These are phyloP conservation scores for Tribolium madens DNA, from an alignment of 1,140 invertebrate genomes.

Conservation along the genomic window DNA sequence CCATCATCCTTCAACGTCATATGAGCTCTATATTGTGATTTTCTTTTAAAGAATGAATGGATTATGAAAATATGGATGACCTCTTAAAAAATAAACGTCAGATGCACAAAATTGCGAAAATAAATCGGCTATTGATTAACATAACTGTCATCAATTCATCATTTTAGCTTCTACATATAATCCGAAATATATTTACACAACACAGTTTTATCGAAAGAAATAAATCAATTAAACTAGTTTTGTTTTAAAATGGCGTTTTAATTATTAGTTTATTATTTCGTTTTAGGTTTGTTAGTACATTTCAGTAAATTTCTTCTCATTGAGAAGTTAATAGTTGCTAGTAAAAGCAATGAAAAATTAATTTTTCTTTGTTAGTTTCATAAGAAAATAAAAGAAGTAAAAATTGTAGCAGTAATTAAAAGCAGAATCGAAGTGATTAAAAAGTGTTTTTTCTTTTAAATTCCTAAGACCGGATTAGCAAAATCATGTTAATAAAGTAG, in stretches of 20 bases:
- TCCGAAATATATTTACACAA: not conserved
- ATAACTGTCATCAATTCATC: not conserved
- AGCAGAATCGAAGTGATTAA: no score
- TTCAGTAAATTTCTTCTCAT: no score
- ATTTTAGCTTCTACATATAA: not conserved
- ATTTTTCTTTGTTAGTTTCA: no score
- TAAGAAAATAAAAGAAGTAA: no score
- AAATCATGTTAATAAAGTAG: no score
- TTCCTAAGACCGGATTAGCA: no score
- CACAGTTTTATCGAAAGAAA: not conserved
- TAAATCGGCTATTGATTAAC: constrained; percentile 3
- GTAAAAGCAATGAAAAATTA: no score
- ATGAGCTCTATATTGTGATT: constrained; percentile 6
- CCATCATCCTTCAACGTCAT: constrained; percentile 13
- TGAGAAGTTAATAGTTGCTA: no score
- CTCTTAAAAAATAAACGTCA: constrained; percentile 24
- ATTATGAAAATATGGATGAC: constrained; percentile 6
- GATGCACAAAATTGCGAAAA: not conserved
- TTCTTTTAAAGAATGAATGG: not conserved
- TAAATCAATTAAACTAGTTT: not conserved
- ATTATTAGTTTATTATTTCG: no score
- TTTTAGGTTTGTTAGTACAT: no score
- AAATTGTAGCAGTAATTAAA: no score
- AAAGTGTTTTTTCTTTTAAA: no score
- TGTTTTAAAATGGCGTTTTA: not conserved